These are phyloP conservation scores for Phylloscopus trochilus DNA, from an alignment of 2,113 vertebrate species.

Conservation along the genomic window DNA sequence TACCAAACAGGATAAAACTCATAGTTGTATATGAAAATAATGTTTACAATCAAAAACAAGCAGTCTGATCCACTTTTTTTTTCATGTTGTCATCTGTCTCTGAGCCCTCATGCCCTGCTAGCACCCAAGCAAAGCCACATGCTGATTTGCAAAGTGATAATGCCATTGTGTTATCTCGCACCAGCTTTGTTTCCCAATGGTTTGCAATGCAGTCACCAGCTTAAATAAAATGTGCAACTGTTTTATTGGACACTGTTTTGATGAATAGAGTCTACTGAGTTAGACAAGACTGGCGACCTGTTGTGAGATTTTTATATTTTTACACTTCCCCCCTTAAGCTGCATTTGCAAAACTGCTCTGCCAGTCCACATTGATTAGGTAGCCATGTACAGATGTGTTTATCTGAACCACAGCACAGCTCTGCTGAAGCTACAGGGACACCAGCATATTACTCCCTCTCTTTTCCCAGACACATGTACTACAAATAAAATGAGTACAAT, in stretches of 20 bases:
- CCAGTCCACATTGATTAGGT: slow-evolving; percentile 68
- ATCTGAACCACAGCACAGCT: slow-evolving; percentile 53
- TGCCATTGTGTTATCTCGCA: slow-evolving; percentile 57
- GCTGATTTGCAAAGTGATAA: slow-evolving; percentile 73
- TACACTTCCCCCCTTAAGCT: background rate
- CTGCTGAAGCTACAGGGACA: slow-evolving; percentile 53
- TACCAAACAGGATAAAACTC: slow-evolving; percentile 53
- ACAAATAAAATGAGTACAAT: background rate
- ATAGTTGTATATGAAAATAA: slow-evolving; percentile 44
- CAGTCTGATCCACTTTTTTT: slow-evolving; percentile 42
- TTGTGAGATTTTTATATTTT: background rate
- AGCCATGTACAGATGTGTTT: slow-evolving; percentile 62
- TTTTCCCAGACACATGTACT: background rate
- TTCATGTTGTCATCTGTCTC: slow-evolving; percentile 57
- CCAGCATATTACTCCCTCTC: background rate
- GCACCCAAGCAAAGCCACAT: slow-evolving; percentile 69
- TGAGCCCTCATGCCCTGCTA: slow-evolving; percentile 46
- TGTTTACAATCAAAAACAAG: slow-evolving; percentile 61
- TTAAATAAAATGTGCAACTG: slow-evolving; percentile 53
- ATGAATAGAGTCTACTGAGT: slow-evolving; percentile 51
- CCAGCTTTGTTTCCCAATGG: slow-evolving; percentile 64
- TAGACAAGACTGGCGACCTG: slow-evolving; percentile 27
- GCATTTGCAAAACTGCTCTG: slow-evolving; percentile 65
- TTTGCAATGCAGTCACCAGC: slow-evolving; percentile 53
- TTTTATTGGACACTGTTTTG: slow-evolving; percentile 23